A percentile compares a stretch with the other conserved stretches of the same genome.
Evolutionary conservation across 2,797 vertebrate species (phyloP).

Genomic region (Lycodopsis pacificus): DNA sequence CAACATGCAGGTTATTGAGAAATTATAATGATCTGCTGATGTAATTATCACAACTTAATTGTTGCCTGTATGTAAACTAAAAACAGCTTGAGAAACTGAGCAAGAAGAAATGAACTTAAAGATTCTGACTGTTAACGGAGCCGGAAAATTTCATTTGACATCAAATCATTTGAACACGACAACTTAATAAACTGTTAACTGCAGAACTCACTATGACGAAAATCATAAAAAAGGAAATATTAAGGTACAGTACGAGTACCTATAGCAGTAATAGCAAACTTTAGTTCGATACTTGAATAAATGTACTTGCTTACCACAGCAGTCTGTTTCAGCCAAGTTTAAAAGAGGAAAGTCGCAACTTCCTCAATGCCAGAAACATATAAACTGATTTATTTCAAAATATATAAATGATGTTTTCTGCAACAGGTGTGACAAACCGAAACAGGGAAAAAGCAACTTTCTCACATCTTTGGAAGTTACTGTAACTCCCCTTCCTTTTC

Average conservation of each 20-base stretch:
- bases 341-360: constrained; percentile 1
- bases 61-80: not conserved
- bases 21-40: not conserved
- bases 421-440: constrained; percentile 47
- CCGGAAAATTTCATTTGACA: not conserved
- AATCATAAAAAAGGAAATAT: not conserved
- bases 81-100: not conserved
- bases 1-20: not conserved
- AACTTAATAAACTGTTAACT: not conserved
- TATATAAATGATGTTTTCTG: not conserved
- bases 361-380: constrained; percentile 14
- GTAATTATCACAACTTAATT: not conserved
- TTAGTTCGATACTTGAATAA: not conserved
- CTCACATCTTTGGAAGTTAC: constrained; percentile 65
- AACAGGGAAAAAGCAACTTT: constrained; percentile 50
- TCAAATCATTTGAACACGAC: not conserved
- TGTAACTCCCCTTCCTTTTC: constrained; percentile 70
- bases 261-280: not conserved
- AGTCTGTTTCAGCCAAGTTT: not conserved
- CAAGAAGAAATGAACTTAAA: not conserved
- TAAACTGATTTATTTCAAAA: constrained; percentile 5
- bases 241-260: not conserved
- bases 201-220: not conserved
- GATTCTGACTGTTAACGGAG: not conserved
- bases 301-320: not conserved